Percentiles rank a stretch among this genome's conserved stretches.
phyloP scores from a whole-genome alignment of 2,113 vertebrate genomes.

The Lamprologus ornatipinnis region DNA sequence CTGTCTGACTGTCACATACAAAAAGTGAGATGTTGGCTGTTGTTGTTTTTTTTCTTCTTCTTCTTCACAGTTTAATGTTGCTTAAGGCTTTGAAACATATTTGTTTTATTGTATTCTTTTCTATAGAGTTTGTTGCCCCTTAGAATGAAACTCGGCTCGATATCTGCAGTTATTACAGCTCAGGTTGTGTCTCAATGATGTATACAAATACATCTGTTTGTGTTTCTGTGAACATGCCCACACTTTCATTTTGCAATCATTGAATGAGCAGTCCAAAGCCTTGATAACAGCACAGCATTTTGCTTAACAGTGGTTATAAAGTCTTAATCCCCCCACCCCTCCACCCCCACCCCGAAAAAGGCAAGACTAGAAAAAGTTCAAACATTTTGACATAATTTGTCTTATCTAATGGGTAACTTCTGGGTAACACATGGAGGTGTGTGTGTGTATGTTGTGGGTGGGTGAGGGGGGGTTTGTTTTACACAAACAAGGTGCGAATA shows the following conservation, averaged over 20 bases:
- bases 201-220: background rate
- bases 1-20: background rate
- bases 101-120: background rate
- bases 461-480: background rate
- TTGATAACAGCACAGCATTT: background rate
- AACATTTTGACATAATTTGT: background rate
- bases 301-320: background rate
- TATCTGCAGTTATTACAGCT: background rate
- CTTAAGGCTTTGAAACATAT: background rate
- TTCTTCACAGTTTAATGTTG: slow-evolving; percentile 1
- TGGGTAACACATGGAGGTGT: background rate
- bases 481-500: background rate
- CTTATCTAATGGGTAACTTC: background rate
- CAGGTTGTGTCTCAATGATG: background rate
- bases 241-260: background rate
- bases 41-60: background rate
- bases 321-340: background rate
- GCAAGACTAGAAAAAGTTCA: background rate
- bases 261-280: background rate
- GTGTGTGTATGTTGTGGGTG: background rate
- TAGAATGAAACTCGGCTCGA: slow-evolving; percentile 1
- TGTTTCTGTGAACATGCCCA: background rate
- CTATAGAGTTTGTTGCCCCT: background rate
- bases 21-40: background rate
- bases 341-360: background rate